A percentile compares a stretch with the other conserved stretches of the same genome.
phyloP scores from a whole-genome alignment of 2,888 invertebrate species.

The Pherbina coryleti region DNA sequence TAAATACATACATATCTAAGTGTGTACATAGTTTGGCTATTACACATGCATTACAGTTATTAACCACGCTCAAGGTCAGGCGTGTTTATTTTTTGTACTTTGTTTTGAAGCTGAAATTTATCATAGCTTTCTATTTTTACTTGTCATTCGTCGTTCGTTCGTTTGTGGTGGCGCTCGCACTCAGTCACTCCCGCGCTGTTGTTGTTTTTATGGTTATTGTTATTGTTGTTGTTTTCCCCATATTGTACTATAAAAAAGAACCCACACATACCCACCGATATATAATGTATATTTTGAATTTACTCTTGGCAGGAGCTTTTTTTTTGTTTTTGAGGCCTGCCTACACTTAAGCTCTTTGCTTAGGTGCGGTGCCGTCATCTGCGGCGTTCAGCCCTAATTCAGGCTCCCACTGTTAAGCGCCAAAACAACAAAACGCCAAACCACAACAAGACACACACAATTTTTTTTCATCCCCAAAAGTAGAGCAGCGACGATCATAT shows the following conservation, averaged over 20 bases:
- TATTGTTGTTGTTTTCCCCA: background rate
- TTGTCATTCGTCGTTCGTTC: slow-evolving; percentile 25
- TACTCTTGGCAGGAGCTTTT: background rate
- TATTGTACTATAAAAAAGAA: background rate
- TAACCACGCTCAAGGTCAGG: slow-evolving; percentile 67
- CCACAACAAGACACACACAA: too few species aligned
- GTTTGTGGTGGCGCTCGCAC: slow-evolving; percentile 25
- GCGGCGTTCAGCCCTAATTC: too few species aligned
- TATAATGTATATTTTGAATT: background rate
- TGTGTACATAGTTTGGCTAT: slow-evolving; percentile 26
- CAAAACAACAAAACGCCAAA: too few species aligned
- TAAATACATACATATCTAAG: slow-evolving; percentile 30
- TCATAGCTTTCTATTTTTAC: slow-evolving; percentile 53
- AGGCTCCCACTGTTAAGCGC: too few species aligned
- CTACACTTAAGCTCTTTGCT: background rate
- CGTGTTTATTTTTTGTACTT: slow-evolving; percentile 69
- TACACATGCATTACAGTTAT: slow-evolving; percentile 54
- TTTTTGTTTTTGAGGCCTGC: background rate
- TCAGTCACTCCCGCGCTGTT: slow-evolving; percentile 1
- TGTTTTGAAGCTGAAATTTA: slow-evolving; percentile 67
- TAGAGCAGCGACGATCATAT: too few species aligned
- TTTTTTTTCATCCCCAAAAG: too few species aligned
- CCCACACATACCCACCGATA: background rate
- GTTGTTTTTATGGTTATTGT: background rate
- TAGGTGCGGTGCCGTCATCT: too few species aligned